A percentile compares a stretch with the other conserved stretches of the same genome.
Conservation (phyloP, 2,113 vertebrate genomes). For the Pteronura brasiliensis region DNA sequence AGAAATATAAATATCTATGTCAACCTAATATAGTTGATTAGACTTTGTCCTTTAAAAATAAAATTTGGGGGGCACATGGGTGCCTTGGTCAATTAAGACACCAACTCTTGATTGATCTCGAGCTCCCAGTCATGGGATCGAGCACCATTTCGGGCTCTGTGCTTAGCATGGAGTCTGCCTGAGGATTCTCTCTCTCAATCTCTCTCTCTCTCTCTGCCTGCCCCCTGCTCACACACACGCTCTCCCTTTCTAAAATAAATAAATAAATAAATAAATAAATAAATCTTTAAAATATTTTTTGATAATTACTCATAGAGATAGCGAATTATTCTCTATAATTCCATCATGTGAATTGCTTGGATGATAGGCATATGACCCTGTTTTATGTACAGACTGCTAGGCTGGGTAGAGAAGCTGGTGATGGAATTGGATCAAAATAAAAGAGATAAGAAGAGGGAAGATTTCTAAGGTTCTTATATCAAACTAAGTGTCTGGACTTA, state of each 20-base stretch:
- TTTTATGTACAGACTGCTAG: background rate
- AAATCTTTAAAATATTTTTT: background rate
- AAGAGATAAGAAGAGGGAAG: background rate
- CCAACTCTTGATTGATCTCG: background rate
- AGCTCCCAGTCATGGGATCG: background rate
- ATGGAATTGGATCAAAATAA: background rate
- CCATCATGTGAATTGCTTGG: background rate
- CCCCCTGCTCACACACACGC: background rate
- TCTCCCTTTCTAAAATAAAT: background rate
- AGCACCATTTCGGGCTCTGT: background rate
- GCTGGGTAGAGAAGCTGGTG: background rate
- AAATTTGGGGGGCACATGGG: background rate
- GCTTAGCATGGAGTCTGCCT: background rate
- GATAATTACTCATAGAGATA: background rate
- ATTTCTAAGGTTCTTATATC: background rate
- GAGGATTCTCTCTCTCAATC: background rate
- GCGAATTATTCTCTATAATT: background rate
- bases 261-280: background rate
- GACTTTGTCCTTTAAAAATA: background rate
- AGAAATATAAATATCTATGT: background rate
- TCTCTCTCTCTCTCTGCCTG: background rate
- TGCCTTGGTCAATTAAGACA: background rate
- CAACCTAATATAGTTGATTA: background rate
- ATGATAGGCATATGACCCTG: background rate
- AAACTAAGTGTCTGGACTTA: background rate